Base-by-base conservation (phyloP, 2,113 vertebrate genomes). In the Notechis scutatus region DNA sequence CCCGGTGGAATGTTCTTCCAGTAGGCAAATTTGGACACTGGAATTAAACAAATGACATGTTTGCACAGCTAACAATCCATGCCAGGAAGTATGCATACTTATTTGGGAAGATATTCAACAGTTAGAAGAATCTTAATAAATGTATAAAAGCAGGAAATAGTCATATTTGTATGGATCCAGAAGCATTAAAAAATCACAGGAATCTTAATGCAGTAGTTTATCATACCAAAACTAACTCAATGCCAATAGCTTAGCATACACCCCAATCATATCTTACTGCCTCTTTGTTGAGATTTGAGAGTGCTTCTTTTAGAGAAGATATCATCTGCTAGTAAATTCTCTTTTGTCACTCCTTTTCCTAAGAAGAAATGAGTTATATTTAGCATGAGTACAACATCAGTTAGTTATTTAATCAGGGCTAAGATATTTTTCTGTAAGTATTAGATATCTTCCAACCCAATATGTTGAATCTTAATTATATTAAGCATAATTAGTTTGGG, bases 401-500 rank as follows among this genome's bases (percentile, higher is more conserved):
- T 85, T 91, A 86, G 91, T 94, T 81, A 26, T 23, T 57, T 90
- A 47, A 34, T 39, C 69, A 95, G 96, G 54, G 92, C 59, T 54
- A 93, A 92, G 20, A 90, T 21, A 0, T 85, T 93, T 96, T 93
- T 34, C 74, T 81, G 8, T 81, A 42, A 42, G 20, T 81, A 81
- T 3, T 81, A 81, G 18, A 39, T 81, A 81, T 81, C 74, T 81
- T 42, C 6, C 74, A 7, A 42, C 34, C 7, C 74, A 42, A 8
- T 81, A 21, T 42, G 74, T 42, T 81, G 74, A 42, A 42, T 21
- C 74, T 42, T 81, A 81, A 81, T 42, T 81, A 42, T 81, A 54
- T 56, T 90, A 94, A 92, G 1, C 39, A 69, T 90, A 95, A 94
- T 92, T 90, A 85, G 56, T 94, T 93, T 94, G 93, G 47, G 20